Conservation (phyloP, 2,797 vertebrate species). For the Anisognathus igniventris region DNA sequence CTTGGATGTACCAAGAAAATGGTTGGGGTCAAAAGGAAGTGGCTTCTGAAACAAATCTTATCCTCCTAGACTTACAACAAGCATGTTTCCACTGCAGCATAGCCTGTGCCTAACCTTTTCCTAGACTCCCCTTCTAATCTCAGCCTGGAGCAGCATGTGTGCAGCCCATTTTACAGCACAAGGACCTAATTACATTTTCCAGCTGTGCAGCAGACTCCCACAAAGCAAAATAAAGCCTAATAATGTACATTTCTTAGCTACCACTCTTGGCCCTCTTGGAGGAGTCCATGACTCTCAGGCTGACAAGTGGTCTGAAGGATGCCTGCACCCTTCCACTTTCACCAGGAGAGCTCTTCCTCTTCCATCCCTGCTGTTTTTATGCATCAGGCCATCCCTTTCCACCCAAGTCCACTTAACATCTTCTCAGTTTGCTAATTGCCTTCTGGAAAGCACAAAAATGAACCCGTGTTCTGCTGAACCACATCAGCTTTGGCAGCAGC, state of each 20-base stretch:
- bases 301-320: neutral
- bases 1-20: neutral
- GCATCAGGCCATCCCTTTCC: neutral
- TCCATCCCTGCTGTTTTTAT: neutral
- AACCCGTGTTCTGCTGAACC: neutral
- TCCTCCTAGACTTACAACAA: neutral
- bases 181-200: constrained; percentile 51
- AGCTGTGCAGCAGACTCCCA: constrained; percentile 12
- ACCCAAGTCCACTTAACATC: neutral
- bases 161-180: constrained; percentile 29
- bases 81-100: neutral
- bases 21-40: neutral
- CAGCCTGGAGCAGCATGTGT: constrained; percentile 18
- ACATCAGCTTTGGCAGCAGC: neutral
- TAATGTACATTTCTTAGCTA: constrained; percentile 18
- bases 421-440: neutral
- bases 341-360: neutral
- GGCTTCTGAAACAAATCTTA: neutral
- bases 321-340: neutral
- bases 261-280: constrained; percentile 12
- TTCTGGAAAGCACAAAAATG: neutral
- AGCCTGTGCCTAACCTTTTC: neutral
- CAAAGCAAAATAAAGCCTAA: constrained; percentile 40
- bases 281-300: neutral
- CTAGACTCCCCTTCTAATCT: neutral